Percentiles rank a stretch among this genome's conserved stretches.
Evolutionary conservation across 2,888 invertebrate genomes (phyloP).

Genomic region (Odontomyia ornata): DNA sequence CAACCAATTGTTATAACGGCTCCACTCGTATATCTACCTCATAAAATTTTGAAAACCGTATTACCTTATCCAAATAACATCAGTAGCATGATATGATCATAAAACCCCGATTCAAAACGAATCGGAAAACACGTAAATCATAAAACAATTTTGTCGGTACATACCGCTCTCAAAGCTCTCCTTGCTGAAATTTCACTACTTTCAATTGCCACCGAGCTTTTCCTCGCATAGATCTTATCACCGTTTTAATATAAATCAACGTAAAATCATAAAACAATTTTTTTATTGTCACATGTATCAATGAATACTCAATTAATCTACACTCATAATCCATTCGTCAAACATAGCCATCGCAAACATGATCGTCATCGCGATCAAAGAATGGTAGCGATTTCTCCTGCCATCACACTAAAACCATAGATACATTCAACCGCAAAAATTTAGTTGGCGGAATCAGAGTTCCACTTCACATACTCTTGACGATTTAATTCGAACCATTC

Average conservation of each 20-base stretch:
- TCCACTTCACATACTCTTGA: neutral
- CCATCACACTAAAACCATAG: neutral
- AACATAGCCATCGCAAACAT: neutral
- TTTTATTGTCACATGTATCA: neutral
- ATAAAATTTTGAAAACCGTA: too few species aligned
- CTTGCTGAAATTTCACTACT: neutral
- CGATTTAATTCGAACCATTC: neutral
- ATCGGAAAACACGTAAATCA: neutral
- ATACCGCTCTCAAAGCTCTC: neutral
- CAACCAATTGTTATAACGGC: too few species aligned
- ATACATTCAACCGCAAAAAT: neutral
- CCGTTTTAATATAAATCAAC: slow-evolving; percentile 20
- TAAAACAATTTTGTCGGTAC: neutral
- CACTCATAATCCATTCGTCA: neutral
- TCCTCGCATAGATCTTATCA: neutral
- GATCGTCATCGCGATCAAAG: neutral
- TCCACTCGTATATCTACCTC: too few species aligned
- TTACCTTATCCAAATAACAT: too few species aligned
- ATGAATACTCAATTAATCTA: neutral
- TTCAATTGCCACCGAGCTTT: neutral
- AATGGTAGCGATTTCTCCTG: neutral
- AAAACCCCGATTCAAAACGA: neutral
- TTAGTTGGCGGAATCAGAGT: neutral
- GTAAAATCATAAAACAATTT: slow-evolving; percentile 9
- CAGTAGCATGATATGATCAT: too few species aligned